Evolutionary conservation across 2,797 vertebrate species (phyloP), one percentile per base, ranked within the genome.

Genomic region (Saxicola maurus): DNA sequence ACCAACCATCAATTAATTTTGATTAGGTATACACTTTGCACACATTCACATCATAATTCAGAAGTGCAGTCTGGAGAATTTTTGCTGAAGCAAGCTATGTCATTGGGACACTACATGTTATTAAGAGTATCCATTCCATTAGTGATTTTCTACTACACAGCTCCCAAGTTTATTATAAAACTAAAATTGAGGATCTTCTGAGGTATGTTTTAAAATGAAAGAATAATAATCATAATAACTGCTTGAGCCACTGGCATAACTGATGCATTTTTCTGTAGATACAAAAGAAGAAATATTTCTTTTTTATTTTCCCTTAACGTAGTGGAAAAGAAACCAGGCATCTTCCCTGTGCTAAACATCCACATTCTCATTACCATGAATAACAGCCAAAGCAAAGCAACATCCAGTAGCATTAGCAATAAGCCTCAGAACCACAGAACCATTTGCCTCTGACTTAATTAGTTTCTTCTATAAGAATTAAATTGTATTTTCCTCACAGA

Each of bases 391-490:
- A 84, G 43, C 66, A 30, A 60, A 91, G 91, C 31, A 93, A 76
- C 86, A 81, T 75, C 82, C 84, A 81, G 60, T 28, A 89, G 86
- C 78, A 93, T 81, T 88, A 92, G 75, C 82, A 94, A 87, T 90
- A 94, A 95, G 79, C 55, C 57, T 89, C 55, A 86, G 61, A 95
- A 94, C 91, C 86, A 80, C 69, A 91, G 48, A 94, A 78, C 42
- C 42, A 65, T 91, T 96, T 94, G 67, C 80, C 64, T 88, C 71
- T 87, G 85, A 91, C 53, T 96, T 96, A 95, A 95, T 95, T 95
- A 90, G 82, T 79, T 95, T 93, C 75, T 87, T 91, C 79, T 90
- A 55, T 90, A 84, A 90, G 85, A 96, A 93, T 82, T 95, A 94
- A 92, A 96, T 91, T 90, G 72, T 72, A 48, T 93, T 95, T 94